Conservation (phyloP, 2,113 vertebrate species). For the Tretioscincus oriximinensis region DNA sequence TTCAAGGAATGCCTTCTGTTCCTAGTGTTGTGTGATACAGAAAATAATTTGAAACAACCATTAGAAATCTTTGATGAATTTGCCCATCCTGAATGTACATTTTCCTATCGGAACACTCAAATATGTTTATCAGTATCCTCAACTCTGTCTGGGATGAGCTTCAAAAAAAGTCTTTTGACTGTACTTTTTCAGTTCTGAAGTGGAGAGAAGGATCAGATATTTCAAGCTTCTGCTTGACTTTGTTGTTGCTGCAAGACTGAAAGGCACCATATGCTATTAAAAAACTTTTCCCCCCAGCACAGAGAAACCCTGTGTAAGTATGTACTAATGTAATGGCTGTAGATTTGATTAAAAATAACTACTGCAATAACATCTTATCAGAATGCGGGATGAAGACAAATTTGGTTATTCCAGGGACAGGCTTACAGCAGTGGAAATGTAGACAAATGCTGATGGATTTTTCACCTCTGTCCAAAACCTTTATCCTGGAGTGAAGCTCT, state of each 20-base stretch:
- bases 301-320: constrained; percentile 57
- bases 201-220: not conserved
- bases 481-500: constrained; percentile 15
- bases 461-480: constrained; percentile 38
- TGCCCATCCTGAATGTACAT: not conserved
- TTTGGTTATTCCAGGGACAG: constrained; percentile 66
- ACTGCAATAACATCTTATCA: constrained; percentile 66
- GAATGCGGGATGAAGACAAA: constrained; percentile 71
- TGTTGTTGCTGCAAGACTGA: constrained; percentile 51
- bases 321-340: constrained; percentile 64
- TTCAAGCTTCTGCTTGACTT: not conserved
- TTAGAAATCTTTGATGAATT: not conserved
- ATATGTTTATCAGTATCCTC: not conserved
- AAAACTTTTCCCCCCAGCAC: constrained; percentile 40
- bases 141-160: not conserved
- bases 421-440: constrained; percentile 63
- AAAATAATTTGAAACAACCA: too few relatives aligned
- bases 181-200: not conserved
- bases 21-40: too few relatives aligned
- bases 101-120: not conserved
- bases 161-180: not conserved
- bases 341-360: constrained; percentile 69
- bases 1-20: too few relatives aligned
- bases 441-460: constrained; percentile 58
- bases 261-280: constrained; percentile 62